These are phyloP conservation scores for Sarcophaga peregrina DNA, from an alignment of 1,140 invertebrate species.

Conservation along the genomic window DNA sequence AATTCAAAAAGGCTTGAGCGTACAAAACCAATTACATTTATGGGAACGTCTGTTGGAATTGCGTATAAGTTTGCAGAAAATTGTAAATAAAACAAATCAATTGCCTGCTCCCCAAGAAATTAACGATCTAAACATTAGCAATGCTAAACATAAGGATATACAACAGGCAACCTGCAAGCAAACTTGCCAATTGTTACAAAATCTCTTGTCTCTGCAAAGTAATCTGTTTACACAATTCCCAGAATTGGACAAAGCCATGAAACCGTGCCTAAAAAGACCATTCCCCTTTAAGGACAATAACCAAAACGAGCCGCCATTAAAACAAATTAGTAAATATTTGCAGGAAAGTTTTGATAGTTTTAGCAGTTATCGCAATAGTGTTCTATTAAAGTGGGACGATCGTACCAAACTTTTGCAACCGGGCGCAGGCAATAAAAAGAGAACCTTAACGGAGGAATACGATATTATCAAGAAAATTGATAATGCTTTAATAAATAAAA, in stretches of 20 bases:
- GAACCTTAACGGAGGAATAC: slow-evolving; percentile 76
- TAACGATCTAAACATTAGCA: slow-evolving; percentile 65
- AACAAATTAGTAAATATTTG: slow-evolving; percentile 74
- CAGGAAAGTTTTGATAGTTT: slow-evolving; percentile 74
- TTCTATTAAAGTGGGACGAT: slow-evolving; percentile 93
- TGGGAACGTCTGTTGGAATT: slow-evolving; percentile 87
- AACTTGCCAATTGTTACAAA: slow-evolving; percentile 72
- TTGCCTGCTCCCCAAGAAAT: slow-evolving; percentile 76
- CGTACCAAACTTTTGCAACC: slow-evolving; percentile 80
- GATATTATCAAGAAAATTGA: slow-evolving; percentile 88
- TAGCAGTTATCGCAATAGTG: slow-evolving; percentile 77
- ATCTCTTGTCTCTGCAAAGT: slow-evolving; percentile 48
- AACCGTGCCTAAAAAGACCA: slow-evolving; percentile 57
- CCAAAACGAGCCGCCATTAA: slow-evolving; percentile 62
- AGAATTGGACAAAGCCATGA: slow-evolving; percentile 64
- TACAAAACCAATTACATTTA: slow-evolving; percentile 79
- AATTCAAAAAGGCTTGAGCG: slow-evolving; percentile 80
- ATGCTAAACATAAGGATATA: slow-evolving; percentile 59
- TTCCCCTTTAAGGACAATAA: slow-evolving; percentile 65
- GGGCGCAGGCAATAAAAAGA: slow-evolving; percentile 73
- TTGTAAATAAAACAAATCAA: slow-evolving; percentile 78
- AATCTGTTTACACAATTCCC: slow-evolving; percentile 50
- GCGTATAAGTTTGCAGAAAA: slow-evolving; percentile 87
- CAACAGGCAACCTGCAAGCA: slow-evolving; percentile 69
- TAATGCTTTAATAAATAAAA: slow-evolving; percentile 82